Percentiles rank a stretch among this genome's conserved stretches.
These are phyloP conservation scores for Chaetorhynchus papuensis DNA, from an alignment of 2,113 vertebrate species.

Conservation along the genomic window DNA sequence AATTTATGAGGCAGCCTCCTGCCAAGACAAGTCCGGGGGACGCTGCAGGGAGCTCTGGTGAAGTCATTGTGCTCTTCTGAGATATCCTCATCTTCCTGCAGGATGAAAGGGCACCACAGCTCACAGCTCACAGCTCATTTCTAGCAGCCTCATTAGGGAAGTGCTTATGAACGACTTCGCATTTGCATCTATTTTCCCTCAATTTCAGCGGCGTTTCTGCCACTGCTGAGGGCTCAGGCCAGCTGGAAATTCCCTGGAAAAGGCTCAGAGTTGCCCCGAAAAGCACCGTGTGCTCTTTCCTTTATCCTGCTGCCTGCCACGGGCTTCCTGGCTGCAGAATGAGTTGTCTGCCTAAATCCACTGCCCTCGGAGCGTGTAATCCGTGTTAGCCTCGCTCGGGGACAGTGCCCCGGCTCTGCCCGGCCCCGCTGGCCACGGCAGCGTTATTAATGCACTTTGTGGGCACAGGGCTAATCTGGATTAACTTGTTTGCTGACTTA, in stretches of 20 bases:
- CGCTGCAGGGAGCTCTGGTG: neutral
- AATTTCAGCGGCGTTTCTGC: neutral
- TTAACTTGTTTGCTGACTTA: neutral
- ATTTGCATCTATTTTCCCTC: neutral
- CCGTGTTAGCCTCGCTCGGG: neutral
- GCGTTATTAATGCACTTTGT: neutral
- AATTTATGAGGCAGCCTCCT: neutral
- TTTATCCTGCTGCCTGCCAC: neutral
- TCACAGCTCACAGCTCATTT: neutral
- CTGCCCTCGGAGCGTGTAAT: neutral
- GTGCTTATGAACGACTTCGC: neutral
- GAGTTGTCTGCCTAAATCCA: neutral
- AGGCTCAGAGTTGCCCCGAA: neutral
- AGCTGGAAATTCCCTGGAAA: neutral
- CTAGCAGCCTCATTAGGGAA: rapidly evolving
- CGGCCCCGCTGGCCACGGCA: neutral
- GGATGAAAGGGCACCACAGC: neutral
- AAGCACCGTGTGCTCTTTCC: neutral
- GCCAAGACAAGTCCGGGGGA: neutral
- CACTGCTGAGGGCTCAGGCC: neutral
- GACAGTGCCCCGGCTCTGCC: neutral
- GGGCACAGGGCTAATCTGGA: neutral
- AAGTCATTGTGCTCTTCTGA: neutral
- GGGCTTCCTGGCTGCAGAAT: neutral
- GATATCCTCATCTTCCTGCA: neutral